Conservation (phyloP, 2,888 invertebrate genomes). For the Lutraria lutraria region DNA sequence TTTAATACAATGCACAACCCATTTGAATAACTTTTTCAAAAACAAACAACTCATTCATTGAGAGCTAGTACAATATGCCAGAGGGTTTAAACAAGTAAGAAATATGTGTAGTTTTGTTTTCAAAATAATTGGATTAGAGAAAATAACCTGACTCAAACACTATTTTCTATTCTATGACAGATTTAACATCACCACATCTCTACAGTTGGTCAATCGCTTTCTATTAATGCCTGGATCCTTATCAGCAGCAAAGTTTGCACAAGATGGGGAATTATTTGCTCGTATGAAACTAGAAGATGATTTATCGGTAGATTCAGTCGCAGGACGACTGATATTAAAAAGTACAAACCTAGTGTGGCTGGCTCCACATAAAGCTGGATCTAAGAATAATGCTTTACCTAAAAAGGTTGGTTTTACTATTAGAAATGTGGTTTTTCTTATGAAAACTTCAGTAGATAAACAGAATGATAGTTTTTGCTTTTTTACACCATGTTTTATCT, state of each 20-base stretch:
- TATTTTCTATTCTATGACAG: slow-evolving; percentile 80
- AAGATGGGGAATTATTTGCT: slow-evolving; percentile 92
- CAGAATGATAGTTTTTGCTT: neutral
- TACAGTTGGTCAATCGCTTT: slow-evolving; percentile 90
- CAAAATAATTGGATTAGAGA: too few relatives aligned
- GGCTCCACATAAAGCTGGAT: slow-evolving; percentile 78
- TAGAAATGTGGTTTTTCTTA: neutral
- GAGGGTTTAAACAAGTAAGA: too few relatives aligned
- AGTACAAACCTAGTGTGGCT: slow-evolving; percentile 92
- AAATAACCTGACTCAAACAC: too few relatives aligned
- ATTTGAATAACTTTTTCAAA: too few relatives aligned
- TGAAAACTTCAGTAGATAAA: neutral
- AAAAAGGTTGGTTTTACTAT: slow-evolving; percentile 66
- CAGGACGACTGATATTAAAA: slow-evolving; percentile 92
- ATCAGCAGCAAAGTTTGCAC: slow-evolving; percentile 92
- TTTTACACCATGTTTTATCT: neutral
- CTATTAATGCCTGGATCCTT: slow-evolving; percentile 89
- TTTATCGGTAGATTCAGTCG: slow-evolving; percentile 93
- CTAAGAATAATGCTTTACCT: slow-evolving; percentile 60
- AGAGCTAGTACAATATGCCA: too few relatives aligned
- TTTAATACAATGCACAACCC: too few relatives aligned
- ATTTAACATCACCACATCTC: slow-evolving; percentile 90
- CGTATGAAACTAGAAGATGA: slow-evolving; percentile 91
- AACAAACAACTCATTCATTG: too few relatives aligned
- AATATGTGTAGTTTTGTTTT: too few relatives aligned